Evolutionary conservation across 2,888 invertebrate genomes (phyloP).

Genomic region (Agonum fuliginosum): DNA sequence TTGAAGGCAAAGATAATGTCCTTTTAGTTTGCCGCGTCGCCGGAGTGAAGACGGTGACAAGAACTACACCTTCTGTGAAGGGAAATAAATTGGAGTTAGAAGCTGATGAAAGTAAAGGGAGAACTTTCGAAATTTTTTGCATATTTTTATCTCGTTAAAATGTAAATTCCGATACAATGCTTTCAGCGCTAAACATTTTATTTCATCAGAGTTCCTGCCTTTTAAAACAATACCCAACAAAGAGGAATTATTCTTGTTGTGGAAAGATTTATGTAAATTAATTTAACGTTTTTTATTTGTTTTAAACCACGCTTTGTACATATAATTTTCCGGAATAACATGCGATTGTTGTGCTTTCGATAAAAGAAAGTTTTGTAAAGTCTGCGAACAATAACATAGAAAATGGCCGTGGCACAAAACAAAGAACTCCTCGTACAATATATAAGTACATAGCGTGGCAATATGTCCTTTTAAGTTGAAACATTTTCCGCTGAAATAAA

Average conservation of each 20-base stretch:
- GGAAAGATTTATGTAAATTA: conserved; percentile 36
- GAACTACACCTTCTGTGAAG: conserved; percentile 10
- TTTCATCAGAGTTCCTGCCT: conserved; percentile 24
- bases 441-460: conserved; percentile 23
- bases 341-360: conserved; percentile 23
- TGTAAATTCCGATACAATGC: conserved; percentile 40
- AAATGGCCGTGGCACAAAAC: neutral
- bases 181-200: conserved; percentile 37
- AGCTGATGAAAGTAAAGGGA: conserved; percentile 32
- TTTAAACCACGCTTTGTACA: conserved; percentile 6
- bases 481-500: conserved; percentile 49
- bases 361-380: conserved; percentile 15
- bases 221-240: conserved; percentile 21
- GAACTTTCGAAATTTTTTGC: conserved; percentile 45
- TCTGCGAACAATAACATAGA: conserved; percentile 12
- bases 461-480: conserved; percentile 52
- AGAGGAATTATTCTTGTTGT: conserved; percentile 30
- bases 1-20: too few species aligned
- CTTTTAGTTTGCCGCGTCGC: neutral
- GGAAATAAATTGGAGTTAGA: conserved; percentile 14
- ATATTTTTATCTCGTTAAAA: conserved; percentile 48
- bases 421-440: neutral
- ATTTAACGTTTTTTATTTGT: conserved; percentile 21
- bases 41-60: conserved; percentile 5
- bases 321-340: conserved; percentile 6